Conservation (phyloP, 2,797 vertebrate species). For the Lacerta bilineata region DNA sequence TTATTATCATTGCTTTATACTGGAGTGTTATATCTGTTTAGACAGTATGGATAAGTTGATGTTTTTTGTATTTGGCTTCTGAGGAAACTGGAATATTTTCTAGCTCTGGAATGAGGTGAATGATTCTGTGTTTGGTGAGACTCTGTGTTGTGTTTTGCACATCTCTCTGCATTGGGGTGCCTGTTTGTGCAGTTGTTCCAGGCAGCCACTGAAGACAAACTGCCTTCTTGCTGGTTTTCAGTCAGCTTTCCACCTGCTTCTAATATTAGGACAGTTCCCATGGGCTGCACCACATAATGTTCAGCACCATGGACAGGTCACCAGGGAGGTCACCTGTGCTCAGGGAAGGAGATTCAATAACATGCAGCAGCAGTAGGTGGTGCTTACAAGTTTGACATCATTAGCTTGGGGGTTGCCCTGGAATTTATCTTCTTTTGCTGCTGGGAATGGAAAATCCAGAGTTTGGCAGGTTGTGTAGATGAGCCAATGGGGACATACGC, state of each 20-base stretch:
- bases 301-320: constrained; percentile 78
- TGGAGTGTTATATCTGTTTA: not conserved
- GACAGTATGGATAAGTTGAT: not conserved
- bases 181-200: not conserved
- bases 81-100: not conserved
- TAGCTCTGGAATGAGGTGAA: not conserved
- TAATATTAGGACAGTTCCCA: not conserved
- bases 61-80: not conserved
- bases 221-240: not conserved
- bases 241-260: not conserved
- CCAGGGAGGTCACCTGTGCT: constrained; percentile 51
- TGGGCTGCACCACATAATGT: not conserved
- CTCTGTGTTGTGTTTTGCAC: not conserved
- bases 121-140: not conserved
- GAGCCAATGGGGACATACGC: constrained; percentile 72
- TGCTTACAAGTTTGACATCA: constrained; percentile 19
- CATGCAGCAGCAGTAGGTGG: constrained; percentile 10
- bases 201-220: not conserved
- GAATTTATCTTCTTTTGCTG: not conserved
- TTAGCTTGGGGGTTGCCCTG: constrained; percentile 13
- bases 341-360: constrained; percentile 28
- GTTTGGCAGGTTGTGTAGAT: constrained; percentile 45
- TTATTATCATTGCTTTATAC: not conserved
- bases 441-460: constrained; percentile 36
- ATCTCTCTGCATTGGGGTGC: not conserved